Base-by-base conservation (phyloP, 1,140 invertebrate genomes). In the Drosophila ogumai region DNA sequence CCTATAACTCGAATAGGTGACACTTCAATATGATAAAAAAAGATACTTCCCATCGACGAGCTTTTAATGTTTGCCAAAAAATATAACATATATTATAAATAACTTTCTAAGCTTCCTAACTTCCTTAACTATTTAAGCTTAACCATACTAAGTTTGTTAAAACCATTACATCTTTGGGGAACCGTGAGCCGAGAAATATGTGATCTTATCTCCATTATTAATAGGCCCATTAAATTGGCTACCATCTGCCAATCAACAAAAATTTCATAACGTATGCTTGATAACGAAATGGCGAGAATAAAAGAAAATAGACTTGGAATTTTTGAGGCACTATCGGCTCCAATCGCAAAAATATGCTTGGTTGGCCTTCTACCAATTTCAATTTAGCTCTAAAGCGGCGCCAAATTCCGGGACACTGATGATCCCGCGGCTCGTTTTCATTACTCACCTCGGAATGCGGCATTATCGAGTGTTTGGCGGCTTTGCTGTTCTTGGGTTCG, bases 361-460 rank as follows among this genome's bases (percentile, higher is more conserved):
- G 1, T 19, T 46, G 40, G 32, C 41, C 25, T 28, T 22, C 32
- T 25, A 32, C 32, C 28, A 31, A 28, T 57, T 34, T 25, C 22
- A 34, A 47, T 47, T 67, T 47, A 61, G 43, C 56, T 40, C 17
- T 47, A 47, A 61, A 67, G 25, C 19, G 19, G 10, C 12, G 31
- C 36, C 32, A 36, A 61, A 49, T 67, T 67, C 25, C 31, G 22
- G 43, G 36, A 36, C 46, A 19, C 34, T 52, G 46, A 22, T 41
- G 60, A 36, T 64, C 59, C 50, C 47, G 19, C 34, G 13, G 25
- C 31, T 10, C 4, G 19, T 28, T 38, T 1, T 15, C n/a, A 40
- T 71, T 47, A 65, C 75, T 75, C 34, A 76, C 74, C 61, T 59
- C 47, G 61, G 46, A 36, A 58, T 67, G 74, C n/a, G 61, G 36